Percentiles rank a stretch among this genome's conserved stretches.
These are phyloP conservation scores for Zoanthus sansibaricus DNA, from an alignment of 92 coral and sea anemone species.

Conservation along the genomic window DNA sequence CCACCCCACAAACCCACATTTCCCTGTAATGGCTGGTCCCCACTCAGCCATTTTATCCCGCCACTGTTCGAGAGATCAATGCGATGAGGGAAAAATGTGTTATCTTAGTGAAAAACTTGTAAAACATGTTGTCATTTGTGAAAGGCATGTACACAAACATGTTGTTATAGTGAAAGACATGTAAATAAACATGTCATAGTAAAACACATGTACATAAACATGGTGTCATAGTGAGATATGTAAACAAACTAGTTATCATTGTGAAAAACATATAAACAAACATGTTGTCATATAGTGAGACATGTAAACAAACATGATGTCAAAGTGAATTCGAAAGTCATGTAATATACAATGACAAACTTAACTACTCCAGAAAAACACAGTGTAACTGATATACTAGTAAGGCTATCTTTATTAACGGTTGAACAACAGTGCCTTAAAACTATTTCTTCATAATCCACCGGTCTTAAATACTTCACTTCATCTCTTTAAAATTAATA, in stretches of 20 bases:
- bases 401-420: neutral
- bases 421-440: too few species aligned
- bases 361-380: neutral
- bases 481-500: too few species aligned
- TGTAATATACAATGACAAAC: neutral
- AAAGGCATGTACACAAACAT: neutral
- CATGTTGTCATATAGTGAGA: neutral
- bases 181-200: neutral
- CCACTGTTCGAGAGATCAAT: too few species aligned
- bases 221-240: neutral
- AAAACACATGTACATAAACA: neutral
- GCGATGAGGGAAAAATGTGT: neutral
- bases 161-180: neutral
- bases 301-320: neutral
- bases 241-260: too few species aligned
- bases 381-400: neutral
- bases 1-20: too few species aligned
- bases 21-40: too few species aligned
- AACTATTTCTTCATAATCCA: too few species aligned
- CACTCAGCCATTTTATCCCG: too few species aligned
- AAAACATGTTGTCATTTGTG: too few species aligned
- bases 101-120: neutral
- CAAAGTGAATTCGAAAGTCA: neutral
- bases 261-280: neutral
- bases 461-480: too few species aligned